Evolutionary conservation across 1,140 invertebrate genomes (phyloP), one percentile per base, ranked within the genome.

Genomic region (Hetaerina americana): DNA sequence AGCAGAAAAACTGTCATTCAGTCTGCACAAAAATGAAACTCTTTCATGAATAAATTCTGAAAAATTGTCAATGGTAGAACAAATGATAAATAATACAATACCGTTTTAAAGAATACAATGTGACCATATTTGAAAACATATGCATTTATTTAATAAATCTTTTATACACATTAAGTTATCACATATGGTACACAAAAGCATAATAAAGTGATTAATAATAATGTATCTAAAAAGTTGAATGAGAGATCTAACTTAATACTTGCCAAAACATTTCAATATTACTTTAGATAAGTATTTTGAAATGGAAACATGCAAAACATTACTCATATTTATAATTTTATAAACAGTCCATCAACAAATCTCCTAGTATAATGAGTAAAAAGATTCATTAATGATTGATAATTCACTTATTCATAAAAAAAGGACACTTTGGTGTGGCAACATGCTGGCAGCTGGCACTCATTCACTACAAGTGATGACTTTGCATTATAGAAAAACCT

Each of bases 51-150:
- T n/a, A n/a, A n/a, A n/a, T n/a, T n/a, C n/a, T n/a, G n/a, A n/a
- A n/a, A n/a, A n/a, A n/a, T n/a, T n/a, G n/a, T n/a, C n/a, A n/a
- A n/a, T n/a, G n/a, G n/a, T n/a, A n/a, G n/a, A n/a, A n/a, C n/a
- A n/a, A n/a, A n/a, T n/a, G n/a, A n/a, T n/a, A n/a, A n/a, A n/a
- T n/a, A n/a, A n/a, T n/a, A n/a, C n/a, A n/a, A n/a, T n/a, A n/a
- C n/a, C n/a, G n/a, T n/a, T n/a, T n/a, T n/a, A n/a, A n/a, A n/a
- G n/a, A n/a, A n/a, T n/a, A n/a, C n/a, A n/a, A n/a, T n/a, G n/a
- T n/a, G n/a, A n/a, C n/a, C n/a, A n/a, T n/a, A n/a, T 57, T 57
- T n/a, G 31, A 57, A 57, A 57, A 57, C 40, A 57, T 57, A 57
- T 57, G 40, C 2, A 57, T 57, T 57, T 57, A 57, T 57, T 57